Percentiles rank a stretch among this genome's conserved stretches.
Conservation (phyloP, 2,113 vertebrate genomes). For the Galeopterus variegatus region DNA sequence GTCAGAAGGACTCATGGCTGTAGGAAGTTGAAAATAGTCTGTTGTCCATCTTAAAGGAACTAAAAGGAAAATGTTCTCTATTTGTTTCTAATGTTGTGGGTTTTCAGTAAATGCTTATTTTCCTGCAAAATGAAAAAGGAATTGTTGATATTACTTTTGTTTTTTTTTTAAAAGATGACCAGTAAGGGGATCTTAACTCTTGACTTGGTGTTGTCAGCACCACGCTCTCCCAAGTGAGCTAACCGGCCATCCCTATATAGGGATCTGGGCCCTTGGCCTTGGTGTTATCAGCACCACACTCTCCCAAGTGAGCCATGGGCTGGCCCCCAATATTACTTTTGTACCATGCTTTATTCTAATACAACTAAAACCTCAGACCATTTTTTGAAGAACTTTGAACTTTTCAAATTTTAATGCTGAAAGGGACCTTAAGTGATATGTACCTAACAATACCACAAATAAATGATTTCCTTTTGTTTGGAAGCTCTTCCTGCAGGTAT, state of each 20-base stretch:
- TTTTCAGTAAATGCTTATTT: constrained; percentile 47
- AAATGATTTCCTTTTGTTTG: not conserved
- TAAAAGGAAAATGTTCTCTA: not conserved
- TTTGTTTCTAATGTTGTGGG: not conserved
- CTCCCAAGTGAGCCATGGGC: too few species aligned
- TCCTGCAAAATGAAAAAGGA: constrained; percentile 51
- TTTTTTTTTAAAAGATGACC: too few species aligned
- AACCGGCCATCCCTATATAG: too few species aligned
- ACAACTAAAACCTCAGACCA: constrained; percentile 40
- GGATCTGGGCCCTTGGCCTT: too few species aligned
- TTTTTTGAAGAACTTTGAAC: constrained; percentile 46
- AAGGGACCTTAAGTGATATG: not conserved
- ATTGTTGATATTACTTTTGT: not conserved
- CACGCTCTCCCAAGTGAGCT: too few species aligned
- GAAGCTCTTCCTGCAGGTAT: constrained; percentile 1
- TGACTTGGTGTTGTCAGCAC: too few species aligned
- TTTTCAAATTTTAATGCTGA: constrained; percentile 25
- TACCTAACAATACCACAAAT: not conserved
- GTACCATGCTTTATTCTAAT: not conserved
- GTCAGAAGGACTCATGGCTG: not conserved
- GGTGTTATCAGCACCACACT: too few species aligned
- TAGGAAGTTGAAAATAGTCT: constrained; percentile 36
- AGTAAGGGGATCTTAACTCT: too few species aligned
- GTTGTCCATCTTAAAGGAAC: constrained; percentile 48
- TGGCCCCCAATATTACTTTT: not conserved